A percentile compares a stretch with the other conserved stretches of the same genome.
phyloP scores from a whole-genome alignment of 2,888 invertebrate species.

The Lepidocyrtoides sp. region DNA sequence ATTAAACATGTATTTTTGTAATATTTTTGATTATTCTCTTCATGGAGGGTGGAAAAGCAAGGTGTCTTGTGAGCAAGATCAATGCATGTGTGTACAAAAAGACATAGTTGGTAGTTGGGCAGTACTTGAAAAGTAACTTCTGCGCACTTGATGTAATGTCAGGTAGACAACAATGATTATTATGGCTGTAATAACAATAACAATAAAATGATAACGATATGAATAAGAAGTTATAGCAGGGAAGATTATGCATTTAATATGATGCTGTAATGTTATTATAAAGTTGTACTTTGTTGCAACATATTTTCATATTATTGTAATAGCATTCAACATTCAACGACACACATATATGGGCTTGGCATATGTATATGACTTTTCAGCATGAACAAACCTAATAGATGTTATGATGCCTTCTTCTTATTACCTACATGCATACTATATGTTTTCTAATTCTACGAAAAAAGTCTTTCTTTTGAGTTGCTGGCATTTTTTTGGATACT shows the following conservation, averaged over 20 bases:
- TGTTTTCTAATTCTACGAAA: conserved; percentile 9
- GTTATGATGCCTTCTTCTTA: background rate
- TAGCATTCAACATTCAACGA: conserved; percentile 16
- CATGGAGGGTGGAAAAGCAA: conserved; percentile 26
- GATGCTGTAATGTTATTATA: conserved; percentile 31
- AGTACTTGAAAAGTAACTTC: background rate
- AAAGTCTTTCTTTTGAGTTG: conserved; percentile 16
- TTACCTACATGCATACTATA: background rate
- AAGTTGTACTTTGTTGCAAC: conserved; percentile 42
- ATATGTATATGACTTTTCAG: conserved; percentile 37
- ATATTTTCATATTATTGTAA: conserved; percentile 44
- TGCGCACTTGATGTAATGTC: conserved; percentile 61
- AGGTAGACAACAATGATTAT: conserved; percentile 76
- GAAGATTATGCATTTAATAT: conserved; percentile 31
- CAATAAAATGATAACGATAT: conserved; percentile 78
- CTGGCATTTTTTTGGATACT: conserved; percentile 46
- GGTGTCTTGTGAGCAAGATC: background rate
- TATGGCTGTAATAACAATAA: conserved; percentile 75
- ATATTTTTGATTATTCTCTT: conserved; percentile 30
- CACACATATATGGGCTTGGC: conserved; percentile 73
- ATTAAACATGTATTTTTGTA: background rate
- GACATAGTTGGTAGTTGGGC: too few species aligned
- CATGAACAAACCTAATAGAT: background rate
- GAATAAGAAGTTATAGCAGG: conserved; percentile 59
- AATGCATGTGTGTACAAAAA: background rate